phyloP scores from a whole-genome alignment of 2,888 invertebrate genomes.

The Drosophila neotestacea region DNA sequence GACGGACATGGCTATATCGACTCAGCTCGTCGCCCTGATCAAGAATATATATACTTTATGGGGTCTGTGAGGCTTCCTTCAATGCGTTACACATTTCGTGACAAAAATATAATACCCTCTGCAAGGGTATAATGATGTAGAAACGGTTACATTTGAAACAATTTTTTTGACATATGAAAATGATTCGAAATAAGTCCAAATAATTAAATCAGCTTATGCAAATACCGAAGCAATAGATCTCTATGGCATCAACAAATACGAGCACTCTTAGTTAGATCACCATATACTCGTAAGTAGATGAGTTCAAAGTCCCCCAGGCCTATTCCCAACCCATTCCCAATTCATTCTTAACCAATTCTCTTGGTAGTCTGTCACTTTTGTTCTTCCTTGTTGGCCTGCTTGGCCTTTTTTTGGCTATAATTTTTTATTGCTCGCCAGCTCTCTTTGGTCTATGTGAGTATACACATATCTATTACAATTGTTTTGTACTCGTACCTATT shows the following conservation, averaged over 20 bases:
- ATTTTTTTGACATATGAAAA: not conserved
- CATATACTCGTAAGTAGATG: not conserved
- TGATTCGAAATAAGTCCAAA: not conserved
- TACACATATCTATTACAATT: slow-evolving; percentile 15
- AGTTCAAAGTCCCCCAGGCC: not conserved
- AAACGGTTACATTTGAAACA: no score
- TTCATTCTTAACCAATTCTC: slow-evolving; percentile 10
- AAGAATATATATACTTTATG: no score
- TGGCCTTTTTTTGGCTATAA: slow-evolving; percentile 43
- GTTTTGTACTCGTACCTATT: slow-evolving; percentile 36
- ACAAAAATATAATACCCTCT: no score
- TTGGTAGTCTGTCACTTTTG: slow-evolving; percentile 32
- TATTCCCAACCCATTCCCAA: not conserved
- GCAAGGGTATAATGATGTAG: no score
- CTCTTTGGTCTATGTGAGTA: slow-evolving; percentile 16
- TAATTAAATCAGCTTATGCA: not conserved
- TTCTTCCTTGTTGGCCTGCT: slow-evolving; percentile 28
- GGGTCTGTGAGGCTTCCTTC: no score
- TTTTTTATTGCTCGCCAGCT: slow-evolving; percentile 54
- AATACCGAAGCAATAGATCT: slow-evolving; percentile 1
- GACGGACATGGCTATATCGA: no score
- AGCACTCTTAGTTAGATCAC: not conserved
- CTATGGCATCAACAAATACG: no score
- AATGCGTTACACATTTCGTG: no score
- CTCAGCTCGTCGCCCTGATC: no score